Base-by-base conservation (phyloP, 1,140 invertebrate genomes). In the Panulirus ornatus region DNA sequence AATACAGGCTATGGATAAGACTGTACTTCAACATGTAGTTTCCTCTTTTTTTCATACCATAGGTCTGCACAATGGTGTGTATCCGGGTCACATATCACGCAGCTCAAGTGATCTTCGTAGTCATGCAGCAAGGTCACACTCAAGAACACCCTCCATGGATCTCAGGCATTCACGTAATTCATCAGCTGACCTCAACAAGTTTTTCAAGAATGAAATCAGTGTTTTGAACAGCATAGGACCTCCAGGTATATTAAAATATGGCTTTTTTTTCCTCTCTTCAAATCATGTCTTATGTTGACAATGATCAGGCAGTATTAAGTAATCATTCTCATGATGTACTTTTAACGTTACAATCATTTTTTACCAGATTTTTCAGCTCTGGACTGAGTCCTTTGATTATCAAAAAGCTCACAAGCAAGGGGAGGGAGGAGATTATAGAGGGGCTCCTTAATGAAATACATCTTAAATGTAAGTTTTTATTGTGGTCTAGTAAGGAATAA, bases 101-200 rank as follows among this genome's bases (percentile, higher is more conserved):
- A 86, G 76, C 42, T 85, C 83, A 27, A 85, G 85, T 63, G 81
- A 85, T 75, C 54, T 91, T 9, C 73, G 92, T 9, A 78, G 90
- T 76, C 78, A 87, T 63, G 73, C 84, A 71, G 34, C 94, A 94
- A 27, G 95, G 95, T 91, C 78, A 30, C 97, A 98, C 94, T 98
- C 97, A 0, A 95, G 97, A 84, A 96, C 97, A 91, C 96, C 97
- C 71, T 98, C 97, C 16, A 92, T 94, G 81, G 94, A 94, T 90
- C 91, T 97, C 92, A 94, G 97, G 92, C 97, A 98, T 93, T 95
- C 95, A 2, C 94, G 96, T 86, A 97, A 96, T 92, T 97, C 96
- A 75, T 97, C 96, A 0, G 96, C 96, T 36, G 96, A 97, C 93
- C 93, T 97, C 30, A 97, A 97, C 93, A 97, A 97, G 93, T 94